Percentiles rank a stretch among this genome's conserved stretches.
Evolutionary conservation across 2,113 vertebrate species (phyloP).

Genomic region (Heterotilapia buettikoferi): DNA sequence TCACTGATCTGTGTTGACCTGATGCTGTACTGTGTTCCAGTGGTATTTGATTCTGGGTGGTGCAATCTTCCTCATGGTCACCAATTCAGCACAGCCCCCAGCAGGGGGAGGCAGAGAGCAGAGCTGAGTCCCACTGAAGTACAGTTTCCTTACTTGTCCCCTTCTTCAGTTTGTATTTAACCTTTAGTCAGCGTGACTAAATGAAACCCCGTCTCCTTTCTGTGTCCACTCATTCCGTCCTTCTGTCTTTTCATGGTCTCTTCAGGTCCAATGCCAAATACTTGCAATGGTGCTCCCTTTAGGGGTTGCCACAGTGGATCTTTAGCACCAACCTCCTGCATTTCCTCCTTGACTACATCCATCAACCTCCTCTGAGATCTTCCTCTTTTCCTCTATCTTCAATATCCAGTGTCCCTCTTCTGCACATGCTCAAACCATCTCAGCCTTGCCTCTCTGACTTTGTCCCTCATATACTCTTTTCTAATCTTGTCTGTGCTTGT

Average conservation of each 20-base stretch:
- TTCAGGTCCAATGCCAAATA: constrained; percentile 24
- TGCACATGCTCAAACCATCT: not conserved
- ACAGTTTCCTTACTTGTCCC: constrained; percentile 65
- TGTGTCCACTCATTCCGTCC: not conserved
- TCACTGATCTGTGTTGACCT: constrained; percentile 48
- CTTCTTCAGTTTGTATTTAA: constrained; percentile 1
- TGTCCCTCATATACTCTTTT: not conserved
- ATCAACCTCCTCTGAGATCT: not conserved
- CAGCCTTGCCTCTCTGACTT: not conserved
- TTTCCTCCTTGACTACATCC: not conserved
- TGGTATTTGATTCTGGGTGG: constrained; percentile 95
- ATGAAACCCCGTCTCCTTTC: not conserved
- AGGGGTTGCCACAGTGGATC: not conserved
- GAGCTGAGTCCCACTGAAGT: constrained; percentile 83
- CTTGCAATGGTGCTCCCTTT: not conserved
- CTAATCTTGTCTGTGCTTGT: not conserved
- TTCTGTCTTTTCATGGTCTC: not conserved
- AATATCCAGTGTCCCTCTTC: not conserved
- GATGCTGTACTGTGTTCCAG: constrained; percentile 79
- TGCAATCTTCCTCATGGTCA: constrained; percentile 87
- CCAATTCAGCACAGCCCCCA: constrained; percentile 78
- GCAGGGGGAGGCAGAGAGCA: constrained; percentile 78
- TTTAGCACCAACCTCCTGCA: not conserved
- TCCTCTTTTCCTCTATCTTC: not conserved
- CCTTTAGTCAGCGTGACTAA: constrained; percentile 4